Conservation (phyloP, 2,888 invertebrate species). For the Cylindroiulus punctatus region DNA sequence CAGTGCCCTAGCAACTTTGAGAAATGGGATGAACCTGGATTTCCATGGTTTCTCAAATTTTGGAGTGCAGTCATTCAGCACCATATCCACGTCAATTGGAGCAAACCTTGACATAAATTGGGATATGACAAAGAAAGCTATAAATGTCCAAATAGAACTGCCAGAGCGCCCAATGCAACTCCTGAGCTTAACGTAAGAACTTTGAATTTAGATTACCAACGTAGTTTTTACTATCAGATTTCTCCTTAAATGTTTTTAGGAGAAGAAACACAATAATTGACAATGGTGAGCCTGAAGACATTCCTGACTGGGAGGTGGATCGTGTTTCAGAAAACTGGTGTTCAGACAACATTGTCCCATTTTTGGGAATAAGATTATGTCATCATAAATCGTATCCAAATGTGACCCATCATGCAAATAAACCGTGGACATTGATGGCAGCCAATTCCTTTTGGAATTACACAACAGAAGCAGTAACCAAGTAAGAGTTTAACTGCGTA, state of each 20-base stretch:
- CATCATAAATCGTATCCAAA: conserved; percentile 48
- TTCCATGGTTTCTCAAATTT: background rate
- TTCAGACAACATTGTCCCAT: background rate
- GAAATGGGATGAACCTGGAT: conserved; percentile 39
- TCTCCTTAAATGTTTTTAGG: background rate
- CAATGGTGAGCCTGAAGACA: background rate
- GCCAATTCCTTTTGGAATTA: conserved; percentile 48
- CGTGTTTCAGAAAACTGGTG: conserved; percentile 37
- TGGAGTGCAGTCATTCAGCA: conserved; percentile 50
- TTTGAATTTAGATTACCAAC: background rate
- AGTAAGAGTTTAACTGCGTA: too few species aligned
- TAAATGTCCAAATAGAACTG: background rate
- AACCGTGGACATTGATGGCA: conserved; percentile 52
- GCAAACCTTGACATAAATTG: background rate
- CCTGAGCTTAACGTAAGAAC: conserved; percentile 40
- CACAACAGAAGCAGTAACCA: conserved; percentile 13
- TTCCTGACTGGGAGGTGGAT: conserved; percentile 49
- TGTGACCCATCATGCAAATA: conserved; percentile 2
- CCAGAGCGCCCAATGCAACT: conserved; percentile 33
- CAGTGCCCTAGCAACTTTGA: background rate
- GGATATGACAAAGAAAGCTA: background rate
- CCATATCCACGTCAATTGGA: conserved; percentile 27
- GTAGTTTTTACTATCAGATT: background rate
- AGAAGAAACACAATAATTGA: conserved; percentile 25
- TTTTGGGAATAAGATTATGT: conserved; percentile 43